phyloP scores from a whole-genome alignment of 2,888 invertebrate genomes.

The Chalcosyrphus nemorum region DNA sequence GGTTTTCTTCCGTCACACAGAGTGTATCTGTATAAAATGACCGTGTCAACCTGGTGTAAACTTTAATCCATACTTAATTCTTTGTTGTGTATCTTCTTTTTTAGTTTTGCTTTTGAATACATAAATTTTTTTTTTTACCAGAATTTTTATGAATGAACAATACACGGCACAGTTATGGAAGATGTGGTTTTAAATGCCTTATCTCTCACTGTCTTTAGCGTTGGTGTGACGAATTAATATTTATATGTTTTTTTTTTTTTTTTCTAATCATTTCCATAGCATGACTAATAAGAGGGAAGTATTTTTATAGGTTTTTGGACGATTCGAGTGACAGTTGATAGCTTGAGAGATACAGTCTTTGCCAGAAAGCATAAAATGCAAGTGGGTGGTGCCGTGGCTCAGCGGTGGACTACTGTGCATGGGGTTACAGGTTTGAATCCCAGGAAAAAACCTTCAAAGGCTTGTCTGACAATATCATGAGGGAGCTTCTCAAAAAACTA shows the following conservation, averaged over 20 bases:
- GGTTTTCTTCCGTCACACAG: conserved; percentile 9
- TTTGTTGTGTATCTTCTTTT: neutral
- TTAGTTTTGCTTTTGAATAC: neutral
- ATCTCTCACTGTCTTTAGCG: neutral
- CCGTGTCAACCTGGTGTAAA: conserved; percentile 32
- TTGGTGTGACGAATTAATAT: conserved; percentile 8
- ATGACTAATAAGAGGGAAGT: neutral
- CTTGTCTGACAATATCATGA: too few species aligned
- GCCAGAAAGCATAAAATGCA: too few species aligned
- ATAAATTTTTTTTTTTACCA: neutral
- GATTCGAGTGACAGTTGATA: too few species aligned
- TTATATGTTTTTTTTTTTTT: neutral
- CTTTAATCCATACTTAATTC: conserved; percentile 26
- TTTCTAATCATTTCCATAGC: neutral
- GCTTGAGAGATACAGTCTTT: too few species aligned
- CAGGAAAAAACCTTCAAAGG: too few species aligned
- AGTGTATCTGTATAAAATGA: conserved; percentile 10
- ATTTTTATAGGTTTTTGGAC: too few species aligned
- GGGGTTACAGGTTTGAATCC: too few species aligned
- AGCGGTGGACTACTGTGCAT: too few species aligned
- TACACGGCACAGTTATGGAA: neutral
- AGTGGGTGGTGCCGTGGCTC: too few species aligned
- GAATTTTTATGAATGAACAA: conserved; percentile 57
- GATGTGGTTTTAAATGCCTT: neutral
- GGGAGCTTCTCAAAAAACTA: too few species aligned